phyloP scores from a whole-genome alignment of 2,888 invertebrate genomes.

The Girardia tigrina region DNA sequence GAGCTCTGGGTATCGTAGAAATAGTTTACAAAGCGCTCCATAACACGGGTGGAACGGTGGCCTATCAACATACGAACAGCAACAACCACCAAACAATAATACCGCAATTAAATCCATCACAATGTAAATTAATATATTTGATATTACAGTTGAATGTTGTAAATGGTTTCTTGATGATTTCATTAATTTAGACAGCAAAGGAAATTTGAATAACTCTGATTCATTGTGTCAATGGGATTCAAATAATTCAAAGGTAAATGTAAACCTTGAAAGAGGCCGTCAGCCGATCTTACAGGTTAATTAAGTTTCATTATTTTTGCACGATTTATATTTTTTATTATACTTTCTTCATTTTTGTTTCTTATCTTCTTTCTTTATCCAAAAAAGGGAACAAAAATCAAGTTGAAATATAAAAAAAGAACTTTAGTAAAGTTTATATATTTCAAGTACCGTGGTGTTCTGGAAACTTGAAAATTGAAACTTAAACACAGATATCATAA shows the following conservation, averaged over 20 bases:
- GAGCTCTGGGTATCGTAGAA: constrained; percentile 30
- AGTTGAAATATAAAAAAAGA: no score
- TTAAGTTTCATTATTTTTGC: no score
- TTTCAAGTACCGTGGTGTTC: no score
- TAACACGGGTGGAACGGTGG: constrained; percentile 29
- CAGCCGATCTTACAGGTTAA: not conserved
- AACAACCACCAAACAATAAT: not conserved
- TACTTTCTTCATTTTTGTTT: no score
- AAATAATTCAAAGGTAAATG: not conserved
- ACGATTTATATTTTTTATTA: no score
- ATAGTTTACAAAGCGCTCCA: constrained; percentile 25
- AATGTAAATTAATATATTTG: not conserved
- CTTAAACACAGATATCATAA: no score
- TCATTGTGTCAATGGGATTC: not conserved
- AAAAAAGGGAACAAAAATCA: no score
- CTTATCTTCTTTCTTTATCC: no score
- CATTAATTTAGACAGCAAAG: not conserved
- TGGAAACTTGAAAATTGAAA: no score
- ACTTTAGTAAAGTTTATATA: no score
- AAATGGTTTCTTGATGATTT: not conserved
- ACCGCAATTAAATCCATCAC: not conserved
- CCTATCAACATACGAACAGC: constrained; percentile 18
- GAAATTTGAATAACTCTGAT: not conserved
- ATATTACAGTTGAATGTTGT: not conserved
- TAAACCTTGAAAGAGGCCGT: not conserved